Evolutionary conservation across 2,113 vertebrate genomes (phyloP).

Genomic region (Eurypyga helias): DNA sequence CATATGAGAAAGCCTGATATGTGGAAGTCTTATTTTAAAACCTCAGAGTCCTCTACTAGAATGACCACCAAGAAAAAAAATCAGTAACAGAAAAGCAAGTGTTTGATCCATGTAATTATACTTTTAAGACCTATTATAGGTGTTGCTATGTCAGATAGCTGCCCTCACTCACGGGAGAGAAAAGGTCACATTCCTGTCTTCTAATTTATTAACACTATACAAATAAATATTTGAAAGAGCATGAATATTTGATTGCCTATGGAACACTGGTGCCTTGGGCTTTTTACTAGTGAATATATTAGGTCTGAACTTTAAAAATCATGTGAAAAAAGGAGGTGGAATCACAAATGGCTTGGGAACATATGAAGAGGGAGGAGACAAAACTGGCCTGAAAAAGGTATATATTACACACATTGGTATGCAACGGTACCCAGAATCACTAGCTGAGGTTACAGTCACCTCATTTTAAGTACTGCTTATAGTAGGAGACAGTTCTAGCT

Average conservation of each 20-base stretch:
- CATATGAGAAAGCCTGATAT: neutral
- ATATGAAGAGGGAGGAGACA: neutral
- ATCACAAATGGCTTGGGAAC: constrained; percentile 3
- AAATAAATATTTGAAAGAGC: constrained; percentile 71
- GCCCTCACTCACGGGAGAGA: neutral
- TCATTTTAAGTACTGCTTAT: constrained; percentile 40
- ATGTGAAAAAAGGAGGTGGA: neutral
- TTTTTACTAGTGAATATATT: constrained; percentile 37
- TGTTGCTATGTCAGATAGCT: neutral
- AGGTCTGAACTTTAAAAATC: constrained; percentile 19
- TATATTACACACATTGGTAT: neutral
- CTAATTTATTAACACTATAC: constrained; percentile 54
- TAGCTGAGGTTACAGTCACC: constrained; percentile 31
- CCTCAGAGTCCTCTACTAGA: neutral
- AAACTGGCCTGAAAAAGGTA: neutral
- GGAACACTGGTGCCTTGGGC: constrained; percentile 22
- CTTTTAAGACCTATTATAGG: neutral
- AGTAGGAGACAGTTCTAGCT: constrained; percentile 24
- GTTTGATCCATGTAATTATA: neutral
- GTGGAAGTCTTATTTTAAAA: neutral
- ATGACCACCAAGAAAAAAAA: neutral
- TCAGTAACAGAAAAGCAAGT: neutral
- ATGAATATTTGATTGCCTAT: constrained; percentile 54
- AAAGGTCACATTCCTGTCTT: constrained; percentile 45
- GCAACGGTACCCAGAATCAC: constrained; percentile 7